Evolutionary conservation across 2,113 vertebrate species (phyloP), one percentile per base, ranked within the genome.

Genomic region (Mohoua ochrocephala): DNA sequence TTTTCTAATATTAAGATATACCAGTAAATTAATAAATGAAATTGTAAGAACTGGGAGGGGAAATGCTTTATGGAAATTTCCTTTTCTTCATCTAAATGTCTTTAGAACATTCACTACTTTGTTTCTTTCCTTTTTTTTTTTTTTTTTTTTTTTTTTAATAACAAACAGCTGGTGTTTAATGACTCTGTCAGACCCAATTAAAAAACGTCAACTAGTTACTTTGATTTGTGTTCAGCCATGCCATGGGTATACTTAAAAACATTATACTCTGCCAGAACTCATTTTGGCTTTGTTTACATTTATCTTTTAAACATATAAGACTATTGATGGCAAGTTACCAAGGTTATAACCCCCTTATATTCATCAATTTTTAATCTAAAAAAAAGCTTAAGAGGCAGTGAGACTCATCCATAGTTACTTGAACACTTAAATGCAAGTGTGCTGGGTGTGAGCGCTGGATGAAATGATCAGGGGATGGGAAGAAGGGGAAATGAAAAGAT

Each of bases 111-210:
- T 93, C 73, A 80, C 53, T 96, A 91, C 85, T 95, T 97, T 95
- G 78, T 96, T 87, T 87, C 84, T 60, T 77, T 86, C 42, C 12
- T 26, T 41, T 41, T 39, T 30, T 39, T 45, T 54, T n/a, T 85
- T 86, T 87, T 87, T 61, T n/a, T n/a, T n/a, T 26, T 41, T 41
- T 39, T 85, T 86, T 87, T 87, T 61, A 69, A 78, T 78, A 87
- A 98, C 98, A 98, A 99, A 98, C 99, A 99, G 99, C 99, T 99
- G 99, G 99, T 98, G 97, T 99, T 99, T 99, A 99, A 99, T 98
- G 99, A 98, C 99, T 99, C 98, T 98, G 98, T 99, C 99, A 98
- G 98, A 99, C 98, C 98, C 99, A 99, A 99, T 99, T 99, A 99
- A 99, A 99, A 98, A 99, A 98, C 98, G 98, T 99, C 98, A 99